phyloP scores from a whole-genome alignment of 2,797 vertebrate genomes.

The Pangasius krempfi region DNA sequence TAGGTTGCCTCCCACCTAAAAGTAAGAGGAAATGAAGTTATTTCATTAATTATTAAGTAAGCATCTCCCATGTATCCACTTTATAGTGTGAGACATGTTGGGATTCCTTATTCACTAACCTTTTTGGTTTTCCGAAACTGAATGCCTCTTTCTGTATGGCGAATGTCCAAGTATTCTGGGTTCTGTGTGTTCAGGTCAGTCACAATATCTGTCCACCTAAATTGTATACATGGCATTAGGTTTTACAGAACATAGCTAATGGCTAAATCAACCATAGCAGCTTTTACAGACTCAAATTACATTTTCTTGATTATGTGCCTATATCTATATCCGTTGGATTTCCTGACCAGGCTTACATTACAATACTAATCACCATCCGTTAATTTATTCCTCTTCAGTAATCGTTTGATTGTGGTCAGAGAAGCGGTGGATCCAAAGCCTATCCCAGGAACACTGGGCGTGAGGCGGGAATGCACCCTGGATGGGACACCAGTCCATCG shows the following conservation, averaged over 20 bases:
- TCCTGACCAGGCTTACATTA: neutral
- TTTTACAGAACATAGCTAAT: neutral
- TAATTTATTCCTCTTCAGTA: neutral
- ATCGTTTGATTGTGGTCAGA: neutral
- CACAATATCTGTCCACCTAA: conserved; percentile 93
- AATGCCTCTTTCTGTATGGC: conserved; percentile 92
- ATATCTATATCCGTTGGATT: neutral
- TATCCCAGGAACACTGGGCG: neutral
- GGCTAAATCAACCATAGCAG: neutral
- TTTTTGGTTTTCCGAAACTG: conserved; percentile 97
- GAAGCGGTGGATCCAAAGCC: neutral
- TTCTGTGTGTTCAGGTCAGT: conserved; percentile 97
- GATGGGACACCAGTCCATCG: neutral
- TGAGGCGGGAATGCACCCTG: neutral
- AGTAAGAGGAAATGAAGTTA: conserved; percentile 34
- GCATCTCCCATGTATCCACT: neutral
- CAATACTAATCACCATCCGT: neutral
- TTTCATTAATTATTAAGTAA: neutral
- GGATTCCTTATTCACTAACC: conserved; percentile 65
- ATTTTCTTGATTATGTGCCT: neutral
- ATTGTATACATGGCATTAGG: conserved; percentile 27
- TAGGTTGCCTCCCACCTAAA: conserved; percentile 87
- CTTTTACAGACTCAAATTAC: neutral
- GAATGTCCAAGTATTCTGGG: conserved; percentile 96
- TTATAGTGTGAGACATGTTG: neutral